Conservation (phyloP, 2,113 vertebrate species). For the Ranitomeya variabilis region DNA sequence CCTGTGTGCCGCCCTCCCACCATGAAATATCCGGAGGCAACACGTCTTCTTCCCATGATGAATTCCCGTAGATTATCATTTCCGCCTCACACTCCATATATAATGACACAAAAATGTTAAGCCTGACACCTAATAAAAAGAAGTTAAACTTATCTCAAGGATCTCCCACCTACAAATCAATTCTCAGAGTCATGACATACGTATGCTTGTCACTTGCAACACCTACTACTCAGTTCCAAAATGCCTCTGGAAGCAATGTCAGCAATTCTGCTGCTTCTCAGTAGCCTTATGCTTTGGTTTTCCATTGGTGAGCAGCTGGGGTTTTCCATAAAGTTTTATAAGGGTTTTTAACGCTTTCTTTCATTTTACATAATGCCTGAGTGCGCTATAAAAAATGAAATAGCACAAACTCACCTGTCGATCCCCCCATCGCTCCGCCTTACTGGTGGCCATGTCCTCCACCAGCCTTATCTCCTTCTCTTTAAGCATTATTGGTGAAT, state of each 20-base stretch:
- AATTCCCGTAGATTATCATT: slow-evolving; percentile 39
- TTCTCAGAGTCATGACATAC: neutral
- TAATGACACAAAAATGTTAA: slow-evolving; percentile 16
- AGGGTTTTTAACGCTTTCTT: no score
- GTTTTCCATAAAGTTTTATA: neutral
- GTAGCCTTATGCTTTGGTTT: neutral
- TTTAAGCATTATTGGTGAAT: no score
- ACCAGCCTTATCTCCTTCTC: no score
- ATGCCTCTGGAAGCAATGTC: neutral
- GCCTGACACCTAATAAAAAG: slow-evolving; percentile 26
- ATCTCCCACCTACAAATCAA: neutral
- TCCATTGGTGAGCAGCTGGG: neutral
- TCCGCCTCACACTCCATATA: neutral
- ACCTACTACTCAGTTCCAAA: neutral
- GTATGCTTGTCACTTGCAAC: neutral
- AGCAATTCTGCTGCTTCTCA: neutral
- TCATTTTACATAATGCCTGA: no score
- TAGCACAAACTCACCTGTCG: no score
- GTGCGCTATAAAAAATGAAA: no score
- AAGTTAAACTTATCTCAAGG: slow-evolving; percentile 8
- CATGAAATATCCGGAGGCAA: slow-evolving; percentile 36
- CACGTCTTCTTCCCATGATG: slow-evolving; percentile 26
- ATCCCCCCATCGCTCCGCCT: no score
- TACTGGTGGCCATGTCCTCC: no score
- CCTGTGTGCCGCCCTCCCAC: slow-evolving; percentile 45